Base-by-base conservation (phyloP, 2,797 vertebrate genomes). In the Coracias cyanogaster region DNA sequence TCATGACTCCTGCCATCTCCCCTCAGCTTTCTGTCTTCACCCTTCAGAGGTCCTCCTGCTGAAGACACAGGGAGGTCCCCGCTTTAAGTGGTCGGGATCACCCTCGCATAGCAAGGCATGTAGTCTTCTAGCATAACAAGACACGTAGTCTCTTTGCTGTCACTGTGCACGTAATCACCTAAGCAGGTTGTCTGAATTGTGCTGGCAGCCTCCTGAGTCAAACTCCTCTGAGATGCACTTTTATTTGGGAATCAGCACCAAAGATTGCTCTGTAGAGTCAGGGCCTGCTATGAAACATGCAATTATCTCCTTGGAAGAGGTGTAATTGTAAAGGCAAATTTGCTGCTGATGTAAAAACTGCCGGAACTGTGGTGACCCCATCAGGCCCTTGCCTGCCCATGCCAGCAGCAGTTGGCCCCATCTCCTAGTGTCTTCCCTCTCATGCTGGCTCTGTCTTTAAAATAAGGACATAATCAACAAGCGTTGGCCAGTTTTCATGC, bases 341-440 rank as follows among this genome's bases (percentile, higher is more conserved):
- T 55, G 29, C 65, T 83, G 48, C 49, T 61, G 35, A 31, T 77
- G 48, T 48, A 52, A 71, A 60, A 83, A 1, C 31, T 51, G 52
- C 19, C 37, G 60, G 13, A 79, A 51, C 15, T 10, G 55, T 9
- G 57, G 29, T 61, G 84, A 90, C 61, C 67, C 28, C 1, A 1
- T 28, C 1, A 1, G 51, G 37, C 8, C 41, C 3, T 0, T 71
- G 41, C 41, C 74, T 80, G n/a, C 15, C 76, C 45, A 13, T 37
- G 43, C 26, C 43, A 25, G 64, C 1, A 2, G 4, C 52, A 14
- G 0, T n/a, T 15, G 3, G 7, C 33, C 29, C 9, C 0, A 0
- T 78, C 51, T 90, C 15, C 17, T 49, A 0, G 0, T 3, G 5
- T 26, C 73, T 73, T 15, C 62, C 31, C 29, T 55, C 2, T 0